A percentile compares a stretch with the other conserved stretches of the same genome.
phyloP scores from a whole-genome alignment of 92 coral and sea anemone species.

The Pocillopora meandrina region DNA sequence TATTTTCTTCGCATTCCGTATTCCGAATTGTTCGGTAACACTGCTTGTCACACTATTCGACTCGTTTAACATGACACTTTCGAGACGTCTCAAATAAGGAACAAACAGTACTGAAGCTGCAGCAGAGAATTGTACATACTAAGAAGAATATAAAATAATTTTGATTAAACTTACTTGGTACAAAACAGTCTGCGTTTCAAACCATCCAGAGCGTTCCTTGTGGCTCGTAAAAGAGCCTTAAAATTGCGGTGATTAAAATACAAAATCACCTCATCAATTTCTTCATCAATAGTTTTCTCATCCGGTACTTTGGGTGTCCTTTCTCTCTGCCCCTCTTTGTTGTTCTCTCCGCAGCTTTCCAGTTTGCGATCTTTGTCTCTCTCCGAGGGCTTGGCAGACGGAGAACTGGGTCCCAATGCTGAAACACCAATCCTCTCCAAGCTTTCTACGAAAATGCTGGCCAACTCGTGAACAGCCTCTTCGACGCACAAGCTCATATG shows the following conservation, averaged over 20 bases:
- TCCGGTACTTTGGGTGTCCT: constrained; percentile 82
- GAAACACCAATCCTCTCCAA: constrained; percentile 73
- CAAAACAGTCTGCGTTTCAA: constrained; percentile 85
- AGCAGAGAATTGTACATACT: not conserved
- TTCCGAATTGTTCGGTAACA: not conserved
- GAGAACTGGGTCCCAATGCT: constrained; percentile 63
- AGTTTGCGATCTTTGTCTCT: constrained; percentile 74
- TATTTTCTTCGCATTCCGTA: no score
- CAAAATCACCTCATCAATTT: constrained; percentile 84
- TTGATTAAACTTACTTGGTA: constrained; percentile 51
- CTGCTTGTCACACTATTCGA: not conserved
- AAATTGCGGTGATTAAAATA: constrained; percentile 85
- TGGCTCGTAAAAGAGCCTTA: constrained; percentile 82
- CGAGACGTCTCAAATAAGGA: not conserved
- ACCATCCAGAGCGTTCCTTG: constrained; percentile 82
- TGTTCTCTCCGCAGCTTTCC: constrained; percentile 63
- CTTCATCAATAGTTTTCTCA: constrained; percentile 85
- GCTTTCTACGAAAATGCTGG: constrained; percentile 74
- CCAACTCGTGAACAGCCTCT: constrained; percentile 87
- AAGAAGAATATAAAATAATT: not conserved
- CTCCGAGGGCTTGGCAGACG: constrained; percentile 56
- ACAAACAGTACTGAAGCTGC: not conserved
- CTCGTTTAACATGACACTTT: not conserved
- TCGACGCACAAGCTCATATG: constrained; percentile 78
- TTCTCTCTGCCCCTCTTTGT: constrained; percentile 61